phyloP scores from a whole-genome alignment of 2,797 vertebrate genomes.

The Oreochromis mossambicus region DNA sequence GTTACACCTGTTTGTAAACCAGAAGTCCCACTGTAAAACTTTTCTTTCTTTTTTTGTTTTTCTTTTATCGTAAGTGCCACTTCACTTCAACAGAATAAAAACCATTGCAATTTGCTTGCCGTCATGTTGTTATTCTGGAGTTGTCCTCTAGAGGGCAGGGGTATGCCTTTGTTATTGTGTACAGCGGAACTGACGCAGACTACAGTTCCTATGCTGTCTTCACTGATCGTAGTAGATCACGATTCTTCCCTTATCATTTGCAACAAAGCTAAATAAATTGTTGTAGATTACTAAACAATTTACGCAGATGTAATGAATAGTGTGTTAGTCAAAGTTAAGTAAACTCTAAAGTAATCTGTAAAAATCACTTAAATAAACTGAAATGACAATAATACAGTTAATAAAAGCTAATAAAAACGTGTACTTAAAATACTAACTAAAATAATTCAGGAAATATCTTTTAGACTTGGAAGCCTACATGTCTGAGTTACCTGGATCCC shows the following conservation, averaged over 20 bases:
- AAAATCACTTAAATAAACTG: neutral
- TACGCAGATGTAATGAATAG: neutral
- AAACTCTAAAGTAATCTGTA: neutral
- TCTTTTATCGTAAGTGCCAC: neutral
- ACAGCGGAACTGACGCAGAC: conserved; percentile 51
- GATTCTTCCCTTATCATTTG: neutral
- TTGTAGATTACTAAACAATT: too few species aligned
- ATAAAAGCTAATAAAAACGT: neutral
- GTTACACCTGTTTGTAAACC: neutral
- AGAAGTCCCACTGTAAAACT: neutral
- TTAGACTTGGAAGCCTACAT: neutral
- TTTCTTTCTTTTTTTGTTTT: neutral
- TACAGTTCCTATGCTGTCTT: neutral
- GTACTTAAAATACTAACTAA: neutral
- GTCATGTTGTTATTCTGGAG: neutral
- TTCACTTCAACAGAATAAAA: conserved; percentile 29
- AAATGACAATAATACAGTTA: neutral
- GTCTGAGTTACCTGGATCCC: neutral
- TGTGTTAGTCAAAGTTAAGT: neutral
- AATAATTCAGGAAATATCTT: neutral
- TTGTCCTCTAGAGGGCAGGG: conserved; percentile 25
- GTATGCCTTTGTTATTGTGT: neutral
- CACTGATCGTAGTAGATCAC: rapidly evolving
- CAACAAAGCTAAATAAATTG: neutral
- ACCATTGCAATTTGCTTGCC: neutral